Evolutionary conservation across 1,140 invertebrate species (phyloP).

Genomic region (Drosophila takahashii): DNA sequence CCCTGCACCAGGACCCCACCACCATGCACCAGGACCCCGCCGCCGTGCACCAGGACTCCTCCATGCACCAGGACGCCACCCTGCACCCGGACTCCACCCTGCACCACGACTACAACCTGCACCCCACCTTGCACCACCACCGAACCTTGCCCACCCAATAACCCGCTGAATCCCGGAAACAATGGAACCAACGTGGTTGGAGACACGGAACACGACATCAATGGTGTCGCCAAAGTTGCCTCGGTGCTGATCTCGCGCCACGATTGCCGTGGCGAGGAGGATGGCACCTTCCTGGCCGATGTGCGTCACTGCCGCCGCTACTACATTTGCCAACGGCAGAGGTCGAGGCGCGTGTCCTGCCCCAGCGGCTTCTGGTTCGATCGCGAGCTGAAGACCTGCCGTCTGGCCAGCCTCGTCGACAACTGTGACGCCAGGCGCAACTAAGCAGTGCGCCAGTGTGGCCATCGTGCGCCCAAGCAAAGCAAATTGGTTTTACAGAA

Average conservation of each 20-base stretch:
- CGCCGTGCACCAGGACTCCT: background rate
- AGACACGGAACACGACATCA: too few relatives aligned
- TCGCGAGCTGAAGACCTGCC: conserved; percentile 32
- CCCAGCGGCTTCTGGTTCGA: conserved; percentile 57
- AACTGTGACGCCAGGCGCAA: conserved; percentile 49
- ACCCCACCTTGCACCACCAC: conserved; percentile 6
- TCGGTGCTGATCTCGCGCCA: conserved; percentile 6
- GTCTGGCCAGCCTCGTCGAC: conserved; percentile 23
- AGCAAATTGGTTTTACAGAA: conserved; percentile 19
- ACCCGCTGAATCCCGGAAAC: too few relatives aligned
- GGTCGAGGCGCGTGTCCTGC: conserved; percentile 31
- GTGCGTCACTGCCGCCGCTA: conserved; percentile 51
- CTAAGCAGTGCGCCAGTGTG: conserved; percentile 9
- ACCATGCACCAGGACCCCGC: conserved; percentile 12
- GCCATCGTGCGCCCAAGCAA: background rate
- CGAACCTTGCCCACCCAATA: too few relatives aligned
- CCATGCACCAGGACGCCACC: background rate
- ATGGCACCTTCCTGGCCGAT: conserved; percentile 45
- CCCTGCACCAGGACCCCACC: background rate
- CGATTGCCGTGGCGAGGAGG: conserved; percentile 33
- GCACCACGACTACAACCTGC: background rate
- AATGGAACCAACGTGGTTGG: too few relatives aligned
- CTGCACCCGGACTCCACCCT: background rate
- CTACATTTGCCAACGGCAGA: conserved; percentile 47
- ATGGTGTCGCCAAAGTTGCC: background rate